Conservation (phyloP, 1,140 invertebrate genomes). For the Papilio helenus region DNA sequence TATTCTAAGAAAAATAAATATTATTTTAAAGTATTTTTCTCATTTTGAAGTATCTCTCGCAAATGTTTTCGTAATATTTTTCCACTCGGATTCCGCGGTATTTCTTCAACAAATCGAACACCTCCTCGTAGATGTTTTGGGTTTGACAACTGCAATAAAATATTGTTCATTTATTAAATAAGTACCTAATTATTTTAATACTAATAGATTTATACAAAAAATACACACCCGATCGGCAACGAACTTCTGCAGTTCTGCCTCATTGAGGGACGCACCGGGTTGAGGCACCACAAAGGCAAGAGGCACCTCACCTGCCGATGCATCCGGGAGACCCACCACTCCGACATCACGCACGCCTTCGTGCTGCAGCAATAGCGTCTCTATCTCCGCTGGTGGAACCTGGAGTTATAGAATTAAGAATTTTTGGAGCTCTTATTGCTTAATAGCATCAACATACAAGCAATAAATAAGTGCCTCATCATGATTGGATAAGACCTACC, state of each 20-base stretch:
- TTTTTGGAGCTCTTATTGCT: not conserved
- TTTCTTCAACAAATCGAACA: slow-evolving; percentile 85
- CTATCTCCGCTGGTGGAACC: slow-evolving; percentile 92
- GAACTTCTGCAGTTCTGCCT: slow-evolving; percentile 82
- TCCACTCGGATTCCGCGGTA: slow-evolving; percentile 87
- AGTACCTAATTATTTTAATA: too few relatives aligned
- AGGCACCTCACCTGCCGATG: slow-evolving; percentile 87
- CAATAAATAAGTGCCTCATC: too few relatives aligned
- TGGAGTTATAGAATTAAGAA: slow-evolving; percentile 51
- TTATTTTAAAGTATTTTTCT: slow-evolving; percentile 45
- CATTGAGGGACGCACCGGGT: slow-evolving; percentile 73
- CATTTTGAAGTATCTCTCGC: slow-evolving; percentile 65
- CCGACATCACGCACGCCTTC: slow-evolving; percentile 87
- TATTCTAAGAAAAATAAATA: not conserved
- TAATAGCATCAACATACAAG: not conserved
- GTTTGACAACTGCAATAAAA: slow-evolving; percentile 62
- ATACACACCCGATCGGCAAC: slow-evolving; percentile 77
- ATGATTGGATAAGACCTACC: too few relatives aligned
- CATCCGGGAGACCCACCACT: slow-evolving; percentile 90
- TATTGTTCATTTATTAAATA: not conserved
- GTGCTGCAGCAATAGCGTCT: slow-evolving; percentile 88
- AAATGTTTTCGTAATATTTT: slow-evolving; percentile 86
- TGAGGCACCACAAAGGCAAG: slow-evolving; percentile 86
- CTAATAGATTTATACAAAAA: not conserved
- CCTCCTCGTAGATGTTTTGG: slow-evolving; percentile 85